These are phyloP conservation scores for Alsophila aescularia DNA, from an alignment of 2,888 invertebrate species.

Conservation along the genomic window DNA sequence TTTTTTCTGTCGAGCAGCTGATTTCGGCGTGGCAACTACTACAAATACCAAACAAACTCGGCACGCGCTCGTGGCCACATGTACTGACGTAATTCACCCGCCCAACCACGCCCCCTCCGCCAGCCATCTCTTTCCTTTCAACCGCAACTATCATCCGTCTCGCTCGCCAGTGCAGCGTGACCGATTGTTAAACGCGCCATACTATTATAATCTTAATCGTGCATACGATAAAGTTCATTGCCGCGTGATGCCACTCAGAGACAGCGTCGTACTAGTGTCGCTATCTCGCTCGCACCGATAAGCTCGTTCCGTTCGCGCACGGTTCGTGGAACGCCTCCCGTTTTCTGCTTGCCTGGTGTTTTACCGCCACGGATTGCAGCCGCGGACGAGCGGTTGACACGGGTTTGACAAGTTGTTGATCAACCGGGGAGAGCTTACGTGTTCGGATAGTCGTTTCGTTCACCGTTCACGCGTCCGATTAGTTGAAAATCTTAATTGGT, in stretches of 20 bases:
- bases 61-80: slow-evolving; percentile 67
- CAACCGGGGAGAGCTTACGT: slow-evolving; percentile 44
- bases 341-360: slow-evolving; percentile 76
- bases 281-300: slow-evolving; percentile 53
- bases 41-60: slow-evolving; percentile 63
- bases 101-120: slow-evolving; percentile 61
- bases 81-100: slow-evolving; percentile 68
- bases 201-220: slow-evolving; percentile 48
- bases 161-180: slow-evolving; percentile 66
- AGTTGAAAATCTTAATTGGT: slow-evolving; percentile 8
- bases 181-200: slow-evolving; percentile 47
- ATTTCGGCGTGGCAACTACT: slow-evolving; percentile 73
- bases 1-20: slow-evolving; percentile 74
- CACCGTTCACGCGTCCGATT: slow-evolving; percentile 17
- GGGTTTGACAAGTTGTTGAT: slow-evolving; percentile 76
- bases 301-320: slow-evolving; percentile 50
- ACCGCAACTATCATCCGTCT: slow-evolving; percentile 46
- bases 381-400: slow-evolving; percentile 78
- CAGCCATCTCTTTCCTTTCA: slow-evolving; percentile 54
- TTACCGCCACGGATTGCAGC: slow-evolving; percentile 83
- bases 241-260: slow-evolving; percentile 40
- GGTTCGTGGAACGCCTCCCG: slow-evolving; percentile 49
- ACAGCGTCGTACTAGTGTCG: slow-evolving; percentile 39
- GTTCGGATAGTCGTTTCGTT: slow-evolving; percentile 26
- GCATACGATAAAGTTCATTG: slow-evolving; percentile 46